phyloP scores from a whole-genome alignment of 2,888 invertebrate species.

The Tiliacea aurago region DNA sequence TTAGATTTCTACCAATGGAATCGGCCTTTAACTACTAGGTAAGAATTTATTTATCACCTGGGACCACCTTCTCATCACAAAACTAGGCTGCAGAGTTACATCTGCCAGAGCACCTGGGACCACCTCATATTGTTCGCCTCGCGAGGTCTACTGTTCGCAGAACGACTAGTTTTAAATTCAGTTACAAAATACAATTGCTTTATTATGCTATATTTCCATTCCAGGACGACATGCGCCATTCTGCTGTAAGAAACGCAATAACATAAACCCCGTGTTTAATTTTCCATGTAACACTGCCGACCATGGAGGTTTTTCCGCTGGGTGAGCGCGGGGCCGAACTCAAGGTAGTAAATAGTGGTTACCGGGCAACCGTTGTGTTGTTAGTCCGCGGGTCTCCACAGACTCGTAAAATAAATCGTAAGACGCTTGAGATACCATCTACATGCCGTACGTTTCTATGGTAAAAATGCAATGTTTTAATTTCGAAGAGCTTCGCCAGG shows the following conservation, averaged over 20 bases:
- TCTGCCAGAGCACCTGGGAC: too few species aligned
- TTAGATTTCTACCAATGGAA: too few species aligned
- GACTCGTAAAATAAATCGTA: constrained; percentile 77
- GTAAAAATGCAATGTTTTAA: constrained; percentile 89
- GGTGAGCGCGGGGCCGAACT: constrained; percentile 37
- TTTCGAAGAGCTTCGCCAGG: constrained; percentile 76
- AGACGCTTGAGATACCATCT: constrained; percentile 74
- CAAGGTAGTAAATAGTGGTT: constrained; percentile 49
- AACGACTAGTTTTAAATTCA: too few species aligned
- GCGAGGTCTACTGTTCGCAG: too few species aligned
- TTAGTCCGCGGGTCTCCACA: constrained; percentile 32
- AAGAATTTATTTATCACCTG: too few species aligned
- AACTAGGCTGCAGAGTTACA: too few species aligned
- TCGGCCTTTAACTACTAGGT: too few species aligned
- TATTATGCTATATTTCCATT: not conserved
- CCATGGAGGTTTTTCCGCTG: constrained; percentile 55
- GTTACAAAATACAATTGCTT: not conserved
- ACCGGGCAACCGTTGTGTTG: constrained; percentile 27
- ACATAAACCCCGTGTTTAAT: constrained; percentile 49
- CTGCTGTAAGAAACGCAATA: constrained; percentile 4
- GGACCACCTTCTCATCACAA: too few species aligned
- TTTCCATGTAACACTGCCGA: constrained; percentile 44
- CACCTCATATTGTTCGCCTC: too few species aligned
- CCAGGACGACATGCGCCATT: constrained; percentile 1
- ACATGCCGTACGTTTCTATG: constrained; percentile 66